Base-by-base conservation (phyloP, 2,113 vertebrate species). In the Oncorhynchus kisutch region DNA sequence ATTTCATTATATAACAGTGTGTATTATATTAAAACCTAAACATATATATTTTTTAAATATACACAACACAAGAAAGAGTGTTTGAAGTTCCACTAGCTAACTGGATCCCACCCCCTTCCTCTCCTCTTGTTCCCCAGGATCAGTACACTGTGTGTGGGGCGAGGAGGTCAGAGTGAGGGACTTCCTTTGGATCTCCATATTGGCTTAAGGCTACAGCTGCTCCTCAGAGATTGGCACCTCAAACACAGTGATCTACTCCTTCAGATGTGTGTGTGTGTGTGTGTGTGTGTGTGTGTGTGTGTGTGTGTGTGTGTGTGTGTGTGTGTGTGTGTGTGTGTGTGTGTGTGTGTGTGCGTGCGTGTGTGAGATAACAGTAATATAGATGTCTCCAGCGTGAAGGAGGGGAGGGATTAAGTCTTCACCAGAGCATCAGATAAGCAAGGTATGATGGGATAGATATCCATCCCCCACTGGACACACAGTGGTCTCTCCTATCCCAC, bases 131-230 rank as follows among this genome's bases (percentile, higher is more conserved):
- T 90, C 88, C 60, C 79, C 34, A 34, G 82, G 84, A 86, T 76
- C 85, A 74, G 88, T 80, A 83, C 79, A 73, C 81, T 87, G 86
- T 89, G 88, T 87, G 88, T 34, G 76, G 84, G 91, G 85, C 84
- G 85, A 86, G 34, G 14, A 29, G 89, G 91, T 92, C 89, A 90
- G 82, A 90, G 91, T 88, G 88, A 90, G 83, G 75, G 85, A 87
- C 89, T 88, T 80, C 81, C 85, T 20, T 86, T 84, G 85, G 81
- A 92, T 92, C 88, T 91, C 87, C 89, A 90, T 90, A 91, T 85
- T 90, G 90, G 91, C 91, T 92, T 89, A 87, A 90, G 91, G 91
- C 89, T 92, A 92, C 89, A 90, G 87, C 91, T 92, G 91, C 86
- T 91, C 88, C 85, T 87, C 76, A 77, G 91, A 92, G 91, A 92